Evolutionary conservation across 92 coral and sea anemone species (phyloP), one percentile per base, ranked within the genome.

Genomic region (Epizoanthus rinbou): DNA sequence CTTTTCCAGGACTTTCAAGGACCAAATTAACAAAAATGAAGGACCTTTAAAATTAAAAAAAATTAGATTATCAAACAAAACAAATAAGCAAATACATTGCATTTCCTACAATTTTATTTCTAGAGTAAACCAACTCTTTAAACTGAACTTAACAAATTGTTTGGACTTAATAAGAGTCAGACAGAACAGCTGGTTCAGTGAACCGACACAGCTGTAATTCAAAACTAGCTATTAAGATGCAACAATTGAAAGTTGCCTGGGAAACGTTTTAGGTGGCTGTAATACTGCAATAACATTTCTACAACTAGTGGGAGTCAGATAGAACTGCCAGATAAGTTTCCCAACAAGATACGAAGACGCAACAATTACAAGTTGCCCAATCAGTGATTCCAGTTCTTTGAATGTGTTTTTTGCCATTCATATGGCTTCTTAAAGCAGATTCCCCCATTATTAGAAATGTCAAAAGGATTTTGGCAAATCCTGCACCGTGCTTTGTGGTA

Each of bases 121-220:
- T 39, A 39, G 43, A 5, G 43, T 39, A 39, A 39, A 39, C 43
- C 43, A 39, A 39, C 43, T 37, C 24, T n/a, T n/a, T n/a, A n/a
- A 71, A 71, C 76, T 45, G 76, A 72, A 4, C 76, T 72, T 41
- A 39, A 69, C 74, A 69, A 69, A 69, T 33, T 69, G 74, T 69
- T 69, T 69, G 33, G 74, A 35, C 9, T 69, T 69, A 35, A 31
- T 33, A 67, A 67, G 74, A 69, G 74, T 69, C 53, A 69, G 74
- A 67, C 15, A 67, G 73, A 69, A 39, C 43, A 17, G 74, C 33
- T 35, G 54, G 37, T 25, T 45, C 6, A 45, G 25, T 63, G 68
- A 37, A 69, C 74, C 74, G 74, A 69, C 52, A 69, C 74, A 28
- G 74, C 53, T 69, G 74, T 69, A 69, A 69, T 69, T 69, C 52